Percentiles rank a stretch among this genome's conserved stretches.
phyloP scores from a whole-genome alignment of 2,113 vertebrate genomes.

The Trichechus manatus region DNA sequence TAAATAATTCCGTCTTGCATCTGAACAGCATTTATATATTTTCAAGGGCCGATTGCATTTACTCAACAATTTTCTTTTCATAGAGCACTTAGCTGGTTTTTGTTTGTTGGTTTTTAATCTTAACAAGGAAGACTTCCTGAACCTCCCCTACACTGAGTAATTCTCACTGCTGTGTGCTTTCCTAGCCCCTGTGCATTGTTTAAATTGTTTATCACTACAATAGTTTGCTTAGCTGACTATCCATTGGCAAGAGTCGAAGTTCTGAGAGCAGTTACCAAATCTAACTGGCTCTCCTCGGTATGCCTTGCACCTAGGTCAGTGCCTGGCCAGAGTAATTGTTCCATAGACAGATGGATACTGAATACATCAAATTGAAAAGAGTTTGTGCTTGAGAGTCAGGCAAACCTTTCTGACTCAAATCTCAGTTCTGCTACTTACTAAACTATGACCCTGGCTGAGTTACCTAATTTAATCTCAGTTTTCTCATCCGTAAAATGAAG shows the following conservation, averaged over 20 bases:
- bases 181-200: rapidly evolving
- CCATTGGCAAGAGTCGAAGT: neutral
- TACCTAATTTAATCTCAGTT: rapidly evolving
- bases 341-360: rapidly evolving
- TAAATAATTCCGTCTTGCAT: rapidly evolving
- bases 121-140: neutral
- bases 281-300: rapidly evolving
- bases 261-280: neutral
- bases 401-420: rapidly evolving
- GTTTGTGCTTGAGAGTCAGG: too few relatives aligned
- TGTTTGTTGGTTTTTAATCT: neutral
- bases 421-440: neutral
- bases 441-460: neutral
- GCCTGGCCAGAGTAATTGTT: rapidly evolving
- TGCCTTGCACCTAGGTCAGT: rapidly evolving
- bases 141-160: rapidly evolving
- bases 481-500: neutral
- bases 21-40: rapidly evolving
- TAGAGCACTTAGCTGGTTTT: neutral
- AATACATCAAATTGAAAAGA: rapidly evolving
- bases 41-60: neutral
- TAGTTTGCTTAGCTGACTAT: rapidly evolving
- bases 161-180: rapidly evolving
- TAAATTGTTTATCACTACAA: rapidly evolving
- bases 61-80: neutral